Conservation (phyloP, 2,888 invertebrate genomes). For the Caenorhabditis japonica region DNA sequence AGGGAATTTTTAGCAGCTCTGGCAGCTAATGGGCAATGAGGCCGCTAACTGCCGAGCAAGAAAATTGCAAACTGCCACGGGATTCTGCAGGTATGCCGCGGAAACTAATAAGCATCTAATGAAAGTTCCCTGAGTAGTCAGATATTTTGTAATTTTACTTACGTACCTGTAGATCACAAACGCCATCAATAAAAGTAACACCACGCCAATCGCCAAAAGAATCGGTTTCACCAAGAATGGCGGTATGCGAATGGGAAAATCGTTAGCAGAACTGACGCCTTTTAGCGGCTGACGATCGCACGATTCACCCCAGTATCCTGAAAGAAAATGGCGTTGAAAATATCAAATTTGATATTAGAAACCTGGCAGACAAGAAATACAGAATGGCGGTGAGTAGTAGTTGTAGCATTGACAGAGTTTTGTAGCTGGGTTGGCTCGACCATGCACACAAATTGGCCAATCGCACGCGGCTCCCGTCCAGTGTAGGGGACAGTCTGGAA, state of each 20-base stretch:
- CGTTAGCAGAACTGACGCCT: conserved; percentile 33
- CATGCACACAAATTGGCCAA: conserved; percentile 57
- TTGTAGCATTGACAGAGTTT: conserved; percentile 45
- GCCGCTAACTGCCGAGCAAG: too few relatives aligned
- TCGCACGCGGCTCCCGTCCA: conserved; percentile 57
- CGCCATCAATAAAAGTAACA: conserved; percentile 21
- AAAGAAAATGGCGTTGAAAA: not conserved
- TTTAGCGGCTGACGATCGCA: conserved; percentile 52
- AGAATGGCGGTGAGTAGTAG: conserved; percentile 52
- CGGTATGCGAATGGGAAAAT: conserved; percentile 48
- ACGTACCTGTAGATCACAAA: conserved; percentile 31
- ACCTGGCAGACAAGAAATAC: conserved; percentile 54
- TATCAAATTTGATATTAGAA: not conserved
- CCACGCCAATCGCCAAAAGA: conserved; percentile 22
- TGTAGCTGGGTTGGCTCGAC: conserved; percentile 50
- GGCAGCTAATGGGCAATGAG: too few relatives aligned
- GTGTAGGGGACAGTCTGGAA: conserved; percentile 54
- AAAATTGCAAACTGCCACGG: too few relatives aligned
- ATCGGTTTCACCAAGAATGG: conserved; percentile 49
- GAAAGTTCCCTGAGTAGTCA: too few relatives aligned
- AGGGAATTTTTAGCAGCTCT: too few relatives aligned
- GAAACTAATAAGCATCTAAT: too few relatives aligned
- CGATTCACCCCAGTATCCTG: conserved; percentile 56
- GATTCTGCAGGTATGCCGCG: too few relatives aligned
- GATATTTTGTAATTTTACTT: too few relatives aligned